Percentiles rank a stretch among this genome's conserved stretches.
These are phyloP conservation scores for Montipora capitata DNA, from an alignment of 92 coral and sea anemone genomes.

Conservation along the genomic window DNA sequence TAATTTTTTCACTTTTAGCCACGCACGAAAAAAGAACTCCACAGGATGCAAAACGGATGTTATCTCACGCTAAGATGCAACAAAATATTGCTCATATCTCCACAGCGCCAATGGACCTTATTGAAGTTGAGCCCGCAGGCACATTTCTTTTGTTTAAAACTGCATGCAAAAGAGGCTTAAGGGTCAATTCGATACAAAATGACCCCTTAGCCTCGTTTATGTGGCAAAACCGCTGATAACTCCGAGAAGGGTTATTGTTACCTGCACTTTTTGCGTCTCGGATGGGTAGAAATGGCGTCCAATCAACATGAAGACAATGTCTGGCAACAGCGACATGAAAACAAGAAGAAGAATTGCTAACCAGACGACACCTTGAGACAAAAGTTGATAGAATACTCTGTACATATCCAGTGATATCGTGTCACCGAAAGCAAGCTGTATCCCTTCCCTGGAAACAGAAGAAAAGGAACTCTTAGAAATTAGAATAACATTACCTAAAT, in stretches of 20 bases:
- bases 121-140: no score
- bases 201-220: no score
- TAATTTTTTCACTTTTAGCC: no score
- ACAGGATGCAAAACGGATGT: not conserved
- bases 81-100: not conserved
- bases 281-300: slow-evolving; percentile 86
- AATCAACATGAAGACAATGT: slow-evolving; percentile 85
- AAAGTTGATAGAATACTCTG: slow-evolving; percentile 79
- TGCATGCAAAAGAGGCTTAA: no score
- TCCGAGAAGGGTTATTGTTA: slow-evolving; percentile 11
- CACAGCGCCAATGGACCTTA: no score
- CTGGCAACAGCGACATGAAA: slow-evolving; percentile 82
- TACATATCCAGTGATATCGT: slow-evolving; percentile 84
- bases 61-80: not conserved
- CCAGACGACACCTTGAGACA: slow-evolving; percentile 86
- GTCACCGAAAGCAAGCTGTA: slow-evolving; percentile 73
- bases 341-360: slow-evolving; percentile 79
- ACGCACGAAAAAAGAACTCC: not conserved
- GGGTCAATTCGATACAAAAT: no score
- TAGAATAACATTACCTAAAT: not conserved
- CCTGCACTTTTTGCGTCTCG: slow-evolving; percentile 97
- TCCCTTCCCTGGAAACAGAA: slow-evolving; percentile 70
- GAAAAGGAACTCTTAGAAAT: not conserved
- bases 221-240: no score
- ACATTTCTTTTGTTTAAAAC: no score